Percentiles rank a stretch among this genome's conserved stretches.
These are phyloP conservation scores for Polymixis lichenea DNA, from an alignment of 2,888 invertebrate genomes.

Conservation along the genomic window DNA sequence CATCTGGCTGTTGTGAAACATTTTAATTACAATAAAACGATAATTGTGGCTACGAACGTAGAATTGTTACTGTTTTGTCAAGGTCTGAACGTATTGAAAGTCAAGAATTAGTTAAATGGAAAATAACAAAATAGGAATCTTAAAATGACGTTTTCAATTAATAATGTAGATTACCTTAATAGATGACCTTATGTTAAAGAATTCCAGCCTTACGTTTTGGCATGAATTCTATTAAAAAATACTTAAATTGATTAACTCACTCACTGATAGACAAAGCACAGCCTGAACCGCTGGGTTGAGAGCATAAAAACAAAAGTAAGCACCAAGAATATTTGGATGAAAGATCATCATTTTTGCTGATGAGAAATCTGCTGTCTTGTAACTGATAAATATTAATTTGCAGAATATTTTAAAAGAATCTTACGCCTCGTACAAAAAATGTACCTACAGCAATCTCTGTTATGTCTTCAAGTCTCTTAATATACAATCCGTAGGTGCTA, in stretches of 20 bases:
- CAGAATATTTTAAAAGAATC: not conserved
- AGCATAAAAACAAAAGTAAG: not conserved
- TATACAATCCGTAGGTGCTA: not conserved
- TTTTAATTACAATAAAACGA: conserved; percentile 4
- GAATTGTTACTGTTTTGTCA: not conserved
- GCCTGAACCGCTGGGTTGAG: not conserved
- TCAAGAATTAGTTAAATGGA: not conserved
- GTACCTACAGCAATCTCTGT: not conserved
- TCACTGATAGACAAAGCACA: not conserved
- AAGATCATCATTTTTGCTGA: not conserved
- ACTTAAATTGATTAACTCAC: not conserved
- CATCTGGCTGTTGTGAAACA: conserved; percentile 30
- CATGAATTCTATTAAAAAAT: not conserved
- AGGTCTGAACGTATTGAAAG: not conserved
- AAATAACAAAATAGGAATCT: not conserved
- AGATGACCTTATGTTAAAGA: too few relatives aligned
- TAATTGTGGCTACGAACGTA: not conserved
- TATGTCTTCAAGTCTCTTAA: not conserved
- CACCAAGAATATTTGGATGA: not conserved
- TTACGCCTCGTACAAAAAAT: not conserved
- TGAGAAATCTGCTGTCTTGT: not conserved
- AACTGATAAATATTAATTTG: not conserved
- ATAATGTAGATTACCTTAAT: not conserved
- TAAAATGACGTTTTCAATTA: not conserved
- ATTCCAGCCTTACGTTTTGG: not conserved